Evolutionary conservation across 2,113 vertebrate genomes (phyloP).

Genomic region (Telmatochromis sp.): DNA sequence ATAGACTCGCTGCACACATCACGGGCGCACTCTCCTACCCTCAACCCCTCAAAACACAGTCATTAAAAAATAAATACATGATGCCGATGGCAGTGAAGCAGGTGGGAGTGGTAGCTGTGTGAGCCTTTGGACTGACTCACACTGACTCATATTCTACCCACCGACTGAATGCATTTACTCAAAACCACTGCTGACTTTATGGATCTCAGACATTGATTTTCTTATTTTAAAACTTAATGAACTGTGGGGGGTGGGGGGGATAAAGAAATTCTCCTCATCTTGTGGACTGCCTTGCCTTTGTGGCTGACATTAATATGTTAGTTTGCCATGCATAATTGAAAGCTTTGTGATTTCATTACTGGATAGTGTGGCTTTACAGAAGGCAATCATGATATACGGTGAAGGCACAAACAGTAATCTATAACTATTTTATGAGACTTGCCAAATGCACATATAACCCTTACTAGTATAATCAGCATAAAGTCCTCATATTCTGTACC

Average conservation of each 20-base stretch:
- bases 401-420: neutral
- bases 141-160: constrained; percentile 41
- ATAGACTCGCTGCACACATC: neutral
- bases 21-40: neutral
- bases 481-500: neutral
- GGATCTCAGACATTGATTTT: constrained; percentile 60
- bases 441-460: neutral
- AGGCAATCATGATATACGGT: neutral
- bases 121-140: constrained; percentile 16
- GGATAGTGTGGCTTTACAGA: neutral
- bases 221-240: constrained; percentile 63
- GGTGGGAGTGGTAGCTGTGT: constrained; percentile 31
- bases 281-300: neutral
- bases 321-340: constrained; percentile 42
- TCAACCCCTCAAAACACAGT: constrained; percentile 27
- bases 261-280: neutral
- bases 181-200: constrained; percentile 47
- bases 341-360: constrained; percentile 43
- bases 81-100: constrained; percentile 40
- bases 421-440: neutral
- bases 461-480: neutral
- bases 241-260: constrained; percentile 23
- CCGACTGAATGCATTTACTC: constrained; percentile 47
- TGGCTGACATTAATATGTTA: constrained; percentile 36
- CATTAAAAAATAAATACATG: constrained; percentile 59